phyloP scores from a whole-genome alignment of 2,888 invertebrate genomes.

The Eristalinus aeneus region DNA sequence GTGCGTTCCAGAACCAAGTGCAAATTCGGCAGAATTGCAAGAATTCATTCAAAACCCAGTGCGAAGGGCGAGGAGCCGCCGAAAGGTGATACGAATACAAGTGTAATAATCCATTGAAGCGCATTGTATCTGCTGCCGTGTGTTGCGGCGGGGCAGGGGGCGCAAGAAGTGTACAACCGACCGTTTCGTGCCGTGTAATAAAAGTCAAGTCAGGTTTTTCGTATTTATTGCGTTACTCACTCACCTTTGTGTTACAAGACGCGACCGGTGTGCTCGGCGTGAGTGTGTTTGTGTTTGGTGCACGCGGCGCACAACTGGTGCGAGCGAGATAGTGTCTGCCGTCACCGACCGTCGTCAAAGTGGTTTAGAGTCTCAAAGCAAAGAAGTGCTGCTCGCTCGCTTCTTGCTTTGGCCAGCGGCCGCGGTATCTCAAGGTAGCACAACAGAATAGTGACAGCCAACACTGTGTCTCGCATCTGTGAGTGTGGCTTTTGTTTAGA shows the following conservation, averaged over 20 bases:
- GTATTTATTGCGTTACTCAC: conserved; percentile 54
- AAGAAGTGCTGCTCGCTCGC: conserved; percentile 60
- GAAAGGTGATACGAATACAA: conserved; percentile 30
- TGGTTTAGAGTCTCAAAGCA: conserved; percentile 34
- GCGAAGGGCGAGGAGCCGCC: neutral
- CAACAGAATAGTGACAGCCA: conserved; percentile 41
- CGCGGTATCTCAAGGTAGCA: conserved; percentile 14
- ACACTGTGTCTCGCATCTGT: neutral
- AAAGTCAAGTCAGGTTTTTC: conserved; percentile 69
- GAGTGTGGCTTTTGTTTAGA: neutral
- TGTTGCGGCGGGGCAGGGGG: conserved; percentile 30
- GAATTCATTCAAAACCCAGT: neutral
- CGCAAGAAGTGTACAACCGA: conserved; percentile 23
- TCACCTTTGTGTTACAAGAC: conserved; percentile 63
- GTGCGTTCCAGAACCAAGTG: neutral
- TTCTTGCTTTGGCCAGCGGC: conserved; percentile 17
- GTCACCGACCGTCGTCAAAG: conserved; percentile 10
- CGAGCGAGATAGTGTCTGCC: conserved; percentile 54
- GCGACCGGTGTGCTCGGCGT: conserved; percentile 37
- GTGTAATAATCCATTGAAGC: conserved; percentile 54
- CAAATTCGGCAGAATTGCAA: neutral
- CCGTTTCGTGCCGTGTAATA: conserved; percentile 53
- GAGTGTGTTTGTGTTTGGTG: neutral
- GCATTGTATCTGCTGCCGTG: conserved; percentile 31
- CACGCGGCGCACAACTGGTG: conserved; percentile 6